Conservation (phyloP, 2,888 invertebrate species). For the Drosophila quinaria region DNA sequence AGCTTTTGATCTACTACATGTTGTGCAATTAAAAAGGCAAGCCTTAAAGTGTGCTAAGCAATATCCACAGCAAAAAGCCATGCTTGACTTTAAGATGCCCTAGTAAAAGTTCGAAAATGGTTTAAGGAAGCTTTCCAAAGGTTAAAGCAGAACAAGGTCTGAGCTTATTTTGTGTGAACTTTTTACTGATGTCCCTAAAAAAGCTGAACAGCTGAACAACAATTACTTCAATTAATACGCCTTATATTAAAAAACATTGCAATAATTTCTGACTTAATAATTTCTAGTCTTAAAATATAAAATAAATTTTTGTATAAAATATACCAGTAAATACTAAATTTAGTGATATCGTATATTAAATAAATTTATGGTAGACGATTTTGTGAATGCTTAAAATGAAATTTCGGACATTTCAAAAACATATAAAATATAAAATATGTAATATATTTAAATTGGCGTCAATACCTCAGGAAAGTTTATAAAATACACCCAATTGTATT, state of each 20-base stretch:
- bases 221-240: too few relatives aligned
- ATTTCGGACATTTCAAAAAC: not conserved
- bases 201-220: too few relatives aligned
- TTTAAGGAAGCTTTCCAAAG: not conserved
- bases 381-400: not conserved
- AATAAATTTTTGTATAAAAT: too few relatives aligned
- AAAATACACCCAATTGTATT: too few relatives aligned
- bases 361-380: too few relatives aligned
- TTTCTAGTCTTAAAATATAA: too few relatives aligned
- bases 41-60: slow-evolving; percentile 20
- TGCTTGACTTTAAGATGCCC: not conserved
- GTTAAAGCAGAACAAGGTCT: not conserved
- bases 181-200: too few relatives aligned
- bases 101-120: not conserved
- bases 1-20: slow-evolving; percentile 54
- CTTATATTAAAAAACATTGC: too few relatives aligned
- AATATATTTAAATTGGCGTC: not conserved
- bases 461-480: not conserved
- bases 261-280: too few relatives aligned
- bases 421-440: too few relatives aligned
- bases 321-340: too few relatives aligned
- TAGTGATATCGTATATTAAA: too few relatives aligned
- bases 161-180: not conserved
- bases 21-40: slow-evolving; percentile 48
- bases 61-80: not conserved